phyloP scores from a whole-genome alignment of 2,888 invertebrate genomes.

The Torymus auratus region DNA sequence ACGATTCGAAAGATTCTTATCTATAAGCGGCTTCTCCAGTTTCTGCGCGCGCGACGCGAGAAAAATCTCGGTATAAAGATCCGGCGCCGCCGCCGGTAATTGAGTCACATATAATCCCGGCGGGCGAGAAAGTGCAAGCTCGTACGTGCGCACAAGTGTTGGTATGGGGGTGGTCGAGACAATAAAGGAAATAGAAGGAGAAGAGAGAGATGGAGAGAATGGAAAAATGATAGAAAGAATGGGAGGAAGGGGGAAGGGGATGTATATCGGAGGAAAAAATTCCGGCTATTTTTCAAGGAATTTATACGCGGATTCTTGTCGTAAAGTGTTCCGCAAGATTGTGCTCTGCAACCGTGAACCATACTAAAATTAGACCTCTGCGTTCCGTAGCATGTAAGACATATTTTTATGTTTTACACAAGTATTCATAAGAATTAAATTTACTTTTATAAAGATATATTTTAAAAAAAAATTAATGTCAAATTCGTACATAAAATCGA shows the following conservation, averaged over 20 bases:
- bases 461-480: too few species aligned
- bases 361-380: too few species aligned
- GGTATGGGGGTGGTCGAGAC: not conserved
- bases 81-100: conserved; percentile 63
- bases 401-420: too few species aligned
- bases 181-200: not conserved
- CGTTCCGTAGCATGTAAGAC: too few species aligned
- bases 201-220: not conserved
- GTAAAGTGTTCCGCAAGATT: not conserved
- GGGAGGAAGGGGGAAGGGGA: not conserved
- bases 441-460: too few species aligned
- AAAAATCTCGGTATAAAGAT: conserved; percentile 59
- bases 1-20: conserved; percentile 49
- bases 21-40: conserved; percentile 31
- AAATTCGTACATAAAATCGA: too few species aligned
- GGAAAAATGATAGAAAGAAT: conserved; percentile 5
- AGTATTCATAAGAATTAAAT: too few species aligned
- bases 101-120: conserved; percentile 68
- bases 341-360: too few species aligned
- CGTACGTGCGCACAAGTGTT: conserved; percentile 25
- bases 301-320: conserved; percentile 1
- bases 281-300: not conserved
- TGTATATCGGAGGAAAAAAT: not conserved
- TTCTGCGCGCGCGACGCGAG: not conserved
- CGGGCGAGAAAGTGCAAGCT: conserved; percentile 50